Conservation (phyloP, 2,113 vertebrate genomes). For the Chaenogobius annularis region DNA sequence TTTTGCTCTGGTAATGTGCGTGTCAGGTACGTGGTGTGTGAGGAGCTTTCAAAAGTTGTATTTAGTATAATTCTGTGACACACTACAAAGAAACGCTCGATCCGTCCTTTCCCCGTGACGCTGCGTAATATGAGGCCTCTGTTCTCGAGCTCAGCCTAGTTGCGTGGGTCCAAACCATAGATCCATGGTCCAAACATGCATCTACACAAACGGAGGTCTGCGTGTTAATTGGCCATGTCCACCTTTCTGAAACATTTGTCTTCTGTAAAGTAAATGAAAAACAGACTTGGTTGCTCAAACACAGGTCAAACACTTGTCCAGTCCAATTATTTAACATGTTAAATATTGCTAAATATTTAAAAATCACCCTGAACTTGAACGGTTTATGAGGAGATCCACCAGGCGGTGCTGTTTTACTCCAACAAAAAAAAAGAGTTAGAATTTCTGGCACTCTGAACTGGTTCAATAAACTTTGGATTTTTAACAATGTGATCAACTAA, state of each 20-base stretch:
- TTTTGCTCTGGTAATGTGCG: no score
- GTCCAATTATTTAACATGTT: background rate
- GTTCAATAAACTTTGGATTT: constrained; percentile 38
- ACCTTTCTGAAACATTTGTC: background rate
- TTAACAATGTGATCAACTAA: constrained; percentile 26
- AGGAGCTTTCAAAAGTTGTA: no score
- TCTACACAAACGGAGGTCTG: no score
- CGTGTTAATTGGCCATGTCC: no score
- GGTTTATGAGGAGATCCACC: constrained; percentile 41
- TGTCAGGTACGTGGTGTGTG: no score
- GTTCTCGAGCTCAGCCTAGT: no score
- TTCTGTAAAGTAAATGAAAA: background rate
- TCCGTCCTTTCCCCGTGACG: no score
- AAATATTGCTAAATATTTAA: constrained; percentile 4
- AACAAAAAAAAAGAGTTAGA: constrained; percentile 17
- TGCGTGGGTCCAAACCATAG: no score
- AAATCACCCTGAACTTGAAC: constrained; percentile 16
- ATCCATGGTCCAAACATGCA: no score
- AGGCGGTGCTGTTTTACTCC: constrained; percentile 62
- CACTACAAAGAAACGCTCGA: no score
- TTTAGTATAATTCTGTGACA: no score
- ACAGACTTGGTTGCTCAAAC: background rate
- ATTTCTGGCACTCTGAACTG: constrained; percentile 35
- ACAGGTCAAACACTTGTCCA: background rate
- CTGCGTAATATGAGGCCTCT: no score